These are phyloP conservation scores for Bryconaethiops microstoma DNA, from an alignment of 2,797 vertebrate genomes.

Conservation along the genomic window DNA sequence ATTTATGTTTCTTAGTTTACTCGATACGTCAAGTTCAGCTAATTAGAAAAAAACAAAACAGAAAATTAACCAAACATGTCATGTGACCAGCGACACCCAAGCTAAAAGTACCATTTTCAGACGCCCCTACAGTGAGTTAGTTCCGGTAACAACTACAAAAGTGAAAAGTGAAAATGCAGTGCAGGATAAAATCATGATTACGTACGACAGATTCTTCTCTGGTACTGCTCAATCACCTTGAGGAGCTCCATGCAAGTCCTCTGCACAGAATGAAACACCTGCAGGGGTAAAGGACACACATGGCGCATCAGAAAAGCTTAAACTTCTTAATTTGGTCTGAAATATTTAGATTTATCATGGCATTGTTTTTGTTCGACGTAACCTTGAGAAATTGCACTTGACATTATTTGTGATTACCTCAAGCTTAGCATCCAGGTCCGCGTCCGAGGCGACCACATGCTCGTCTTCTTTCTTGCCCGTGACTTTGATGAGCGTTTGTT, in stretches of 20 bases:
- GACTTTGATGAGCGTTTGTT: slow-evolving; percentile 95
- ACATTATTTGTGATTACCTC: slow-evolving; percentile 77
- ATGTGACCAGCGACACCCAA: too few species aligned
- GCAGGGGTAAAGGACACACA: slow-evolving; percentile 35
- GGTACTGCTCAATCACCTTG: slow-evolving; percentile 96
- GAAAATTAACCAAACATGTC: too few species aligned
- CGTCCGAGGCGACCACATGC: slow-evolving; percentile 93
- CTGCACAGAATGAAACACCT: slow-evolving; percentile 98
- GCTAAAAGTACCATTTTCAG: too few species aligned
- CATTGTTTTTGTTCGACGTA: background rate
- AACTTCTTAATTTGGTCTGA: background rate
- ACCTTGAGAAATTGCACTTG: background rate
- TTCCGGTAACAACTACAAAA: too few species aligned
- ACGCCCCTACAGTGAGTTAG: too few species aligned
- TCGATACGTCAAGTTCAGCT: too few species aligned
- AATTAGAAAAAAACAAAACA: too few species aligned
- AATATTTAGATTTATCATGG: background rate
- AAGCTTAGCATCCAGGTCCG: slow-evolving; percentile 92
- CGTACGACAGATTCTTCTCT: slow-evolving; percentile 94
- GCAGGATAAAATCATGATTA: slow-evolving; percentile 49
- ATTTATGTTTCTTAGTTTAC: too few species aligned
- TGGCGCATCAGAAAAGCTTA: too few species aligned
- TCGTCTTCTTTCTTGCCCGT: slow-evolving; percentile 96
- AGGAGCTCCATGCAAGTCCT: slow-evolving; percentile 97
- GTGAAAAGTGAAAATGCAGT: too few species aligned